Conservation (phyloP, 2,888 invertebrate genomes). For the Abrostola triplasia region DNA sequence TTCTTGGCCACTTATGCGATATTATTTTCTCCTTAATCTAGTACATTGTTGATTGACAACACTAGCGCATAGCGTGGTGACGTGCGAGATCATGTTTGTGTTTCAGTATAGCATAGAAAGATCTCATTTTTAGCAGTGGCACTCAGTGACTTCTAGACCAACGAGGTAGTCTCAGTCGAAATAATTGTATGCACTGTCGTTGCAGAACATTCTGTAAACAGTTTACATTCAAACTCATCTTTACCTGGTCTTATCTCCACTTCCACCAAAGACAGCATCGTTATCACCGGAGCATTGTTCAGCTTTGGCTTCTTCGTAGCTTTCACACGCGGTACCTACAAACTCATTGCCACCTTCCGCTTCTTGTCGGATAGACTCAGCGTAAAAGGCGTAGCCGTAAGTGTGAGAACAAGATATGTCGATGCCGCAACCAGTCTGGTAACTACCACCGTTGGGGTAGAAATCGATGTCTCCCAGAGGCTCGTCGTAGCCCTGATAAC, state of each 20-base stretch:
- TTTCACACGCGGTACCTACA: constrained; percentile 74
- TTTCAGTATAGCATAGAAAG: too few species aligned
- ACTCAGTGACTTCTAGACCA: too few species aligned
- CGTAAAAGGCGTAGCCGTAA: constrained; percentile 72
- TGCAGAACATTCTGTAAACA: background rate
- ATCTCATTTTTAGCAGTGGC: too few species aligned
- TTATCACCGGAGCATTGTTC: constrained; percentile 67
- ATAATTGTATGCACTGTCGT: too few species aligned
- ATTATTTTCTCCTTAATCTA: too few species aligned
- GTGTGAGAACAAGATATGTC: constrained; percentile 71
- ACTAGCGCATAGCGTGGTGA: too few species aligned
- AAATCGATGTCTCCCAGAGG: constrained; percentile 81
- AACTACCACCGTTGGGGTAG: constrained; percentile 79
- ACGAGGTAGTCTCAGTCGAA: too few species aligned
- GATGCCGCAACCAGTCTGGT: constrained; percentile 71
- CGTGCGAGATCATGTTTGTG: too few species aligned
- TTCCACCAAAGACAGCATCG: constrained; percentile 74
- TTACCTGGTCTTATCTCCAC: constrained; percentile 67
- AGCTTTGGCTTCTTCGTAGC: constrained; percentile 65
- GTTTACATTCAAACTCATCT: constrained; percentile 13
- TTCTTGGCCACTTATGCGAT: too few species aligned
- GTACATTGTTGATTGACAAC: too few species aligned
- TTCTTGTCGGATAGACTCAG: constrained; percentile 73
- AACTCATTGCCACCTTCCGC: constrained; percentile 62
- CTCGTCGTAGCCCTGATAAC: constrained; percentile 73